Conservation (phyloP, 2,113 vertebrate species). For the Limanda limanda region DNA sequence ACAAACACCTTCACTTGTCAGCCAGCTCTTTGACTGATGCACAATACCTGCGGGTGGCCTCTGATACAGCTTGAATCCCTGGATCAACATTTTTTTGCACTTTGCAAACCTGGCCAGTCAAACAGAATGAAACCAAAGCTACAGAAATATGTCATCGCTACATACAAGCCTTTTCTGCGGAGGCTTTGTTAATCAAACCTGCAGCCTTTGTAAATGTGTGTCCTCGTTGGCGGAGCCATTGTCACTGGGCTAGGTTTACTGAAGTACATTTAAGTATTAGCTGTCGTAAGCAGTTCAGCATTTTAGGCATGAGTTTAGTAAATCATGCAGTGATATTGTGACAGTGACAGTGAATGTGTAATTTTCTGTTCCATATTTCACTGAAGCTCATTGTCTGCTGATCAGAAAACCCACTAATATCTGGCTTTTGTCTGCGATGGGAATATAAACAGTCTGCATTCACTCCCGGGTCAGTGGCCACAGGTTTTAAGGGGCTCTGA, state of each 20-base stretch:
- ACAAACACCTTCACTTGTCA: slow-evolving; percentile 73
- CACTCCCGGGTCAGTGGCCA: not conserved
- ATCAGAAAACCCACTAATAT: not conserved
- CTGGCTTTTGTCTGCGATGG: too few relatives aligned
- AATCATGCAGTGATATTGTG: not conserved
- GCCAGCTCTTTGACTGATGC: slow-evolving; percentile 58
- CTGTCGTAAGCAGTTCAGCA: too few relatives aligned
- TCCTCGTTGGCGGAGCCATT: slow-evolving; percentile 3
- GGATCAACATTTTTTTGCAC: slow-evolving; percentile 25
- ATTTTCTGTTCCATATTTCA: not conserved
- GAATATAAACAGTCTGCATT: too few relatives aligned
- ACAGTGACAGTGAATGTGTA: too few relatives aligned
- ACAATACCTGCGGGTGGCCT: slow-evolving; percentile 46
- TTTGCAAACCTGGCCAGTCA: slow-evolving; percentile 35
- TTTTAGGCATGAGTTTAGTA: not conserved
- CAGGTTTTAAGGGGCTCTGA: not conserved
- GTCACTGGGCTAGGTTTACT: not conserved
- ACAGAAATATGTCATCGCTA: slow-evolving; percentile 1
- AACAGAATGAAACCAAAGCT: slow-evolving; percentile 37
- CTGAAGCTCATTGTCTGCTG: too few relatives aligned
- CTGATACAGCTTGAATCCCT: slow-evolving; percentile 29
- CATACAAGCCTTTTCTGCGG: not conserved
- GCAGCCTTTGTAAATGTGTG: not conserved
- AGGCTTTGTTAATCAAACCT: slow-evolving; percentile 24
- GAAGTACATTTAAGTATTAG: too few relatives aligned